Evolutionary conservation across 2,797 vertebrate genomes (phyloP).

Genomic region (Fringilla coelebs): DNA sequence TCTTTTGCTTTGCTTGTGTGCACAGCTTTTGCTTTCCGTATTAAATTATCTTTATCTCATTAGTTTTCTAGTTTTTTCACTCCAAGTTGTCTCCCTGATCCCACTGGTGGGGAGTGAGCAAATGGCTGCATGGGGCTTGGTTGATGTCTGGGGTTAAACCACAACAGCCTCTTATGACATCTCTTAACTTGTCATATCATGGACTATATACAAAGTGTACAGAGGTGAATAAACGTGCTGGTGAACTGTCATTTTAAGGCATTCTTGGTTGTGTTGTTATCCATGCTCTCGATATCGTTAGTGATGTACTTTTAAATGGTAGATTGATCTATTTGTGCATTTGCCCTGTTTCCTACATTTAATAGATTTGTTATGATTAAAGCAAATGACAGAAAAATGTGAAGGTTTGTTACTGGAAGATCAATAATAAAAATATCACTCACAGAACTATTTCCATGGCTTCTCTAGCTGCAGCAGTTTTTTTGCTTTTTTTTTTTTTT

Average conservation of each 20-base stretch:
- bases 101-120: background rate
- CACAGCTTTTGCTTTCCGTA: background rate
- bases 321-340: background rate
- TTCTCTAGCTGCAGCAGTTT: background rate
- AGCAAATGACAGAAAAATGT: background rate
- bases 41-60: background rate
- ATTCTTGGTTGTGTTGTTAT: background rate
- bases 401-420: background rate
- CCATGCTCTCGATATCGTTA: background rate
- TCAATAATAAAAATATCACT: background rate
- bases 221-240: background rate
- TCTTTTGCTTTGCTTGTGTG: background rate
- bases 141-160: background rate
- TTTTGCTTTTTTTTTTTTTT: background rate
- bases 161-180: accelerated
- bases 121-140: accelerated
- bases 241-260: background rate
- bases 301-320: background rate
- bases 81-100: background rate
- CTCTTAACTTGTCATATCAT: background rate
- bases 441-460: background rate
- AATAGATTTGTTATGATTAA: background rate
- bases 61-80: background rate
- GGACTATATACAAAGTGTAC: background rate
- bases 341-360: background rate